Evolutionary conservation across 2,888 invertebrate genomes (phyloP).

Genomic region (Linyphia triangularis): DNA sequence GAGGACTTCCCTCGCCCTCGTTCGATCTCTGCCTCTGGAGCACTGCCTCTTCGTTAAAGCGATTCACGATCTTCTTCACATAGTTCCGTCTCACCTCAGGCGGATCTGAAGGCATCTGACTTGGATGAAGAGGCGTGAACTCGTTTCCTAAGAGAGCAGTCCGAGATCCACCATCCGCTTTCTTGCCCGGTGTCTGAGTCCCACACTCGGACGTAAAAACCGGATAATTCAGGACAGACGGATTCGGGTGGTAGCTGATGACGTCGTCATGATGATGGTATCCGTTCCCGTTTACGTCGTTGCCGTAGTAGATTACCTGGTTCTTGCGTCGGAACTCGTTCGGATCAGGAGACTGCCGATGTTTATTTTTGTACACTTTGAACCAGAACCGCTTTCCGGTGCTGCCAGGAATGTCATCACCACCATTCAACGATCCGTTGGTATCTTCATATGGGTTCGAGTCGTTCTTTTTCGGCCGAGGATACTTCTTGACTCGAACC

Average conservation of each 20-base stretch:
- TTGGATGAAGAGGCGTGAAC: conserved; percentile 74
- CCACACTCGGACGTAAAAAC: conserved; percentile 69
- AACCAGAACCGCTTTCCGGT: conserved; percentile 74
- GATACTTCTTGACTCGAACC: conserved; percentile 76
- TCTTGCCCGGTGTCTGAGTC: conserved; percentile 58
- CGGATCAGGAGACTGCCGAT: conserved; percentile 65
- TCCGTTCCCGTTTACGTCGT: conserved; percentile 42
- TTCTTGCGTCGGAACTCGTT: conserved; percentile 54
- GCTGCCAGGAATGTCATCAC: conserved; percentile 21
- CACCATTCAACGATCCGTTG: not conserved
- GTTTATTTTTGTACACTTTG: conserved; percentile 74
- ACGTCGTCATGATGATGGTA: conserved; percentile 55
- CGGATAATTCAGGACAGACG: conserved; percentile 68
- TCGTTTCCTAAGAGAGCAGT: conserved; percentile 66
- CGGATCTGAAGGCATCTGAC: conserved; percentile 76
- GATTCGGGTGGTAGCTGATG: conserved; percentile 70
- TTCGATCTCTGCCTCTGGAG: conserved; percentile 56
- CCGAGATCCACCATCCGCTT: conserved; percentile 36
- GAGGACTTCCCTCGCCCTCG: conserved; percentile 60
- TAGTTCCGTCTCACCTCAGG: conserved; percentile 75
- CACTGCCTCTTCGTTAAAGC: conserved; percentile 77
- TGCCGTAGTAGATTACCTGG: conserved; percentile 71
- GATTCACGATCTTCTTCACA: conserved; percentile 76
- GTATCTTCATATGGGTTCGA: not conserved
- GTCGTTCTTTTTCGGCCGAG: conserved; percentile 66